These are phyloP conservation scores for Rhinolophus sinicus DNA, from an alignment of 2,113 vertebrate genomes.

Conservation along the genomic window DNA sequence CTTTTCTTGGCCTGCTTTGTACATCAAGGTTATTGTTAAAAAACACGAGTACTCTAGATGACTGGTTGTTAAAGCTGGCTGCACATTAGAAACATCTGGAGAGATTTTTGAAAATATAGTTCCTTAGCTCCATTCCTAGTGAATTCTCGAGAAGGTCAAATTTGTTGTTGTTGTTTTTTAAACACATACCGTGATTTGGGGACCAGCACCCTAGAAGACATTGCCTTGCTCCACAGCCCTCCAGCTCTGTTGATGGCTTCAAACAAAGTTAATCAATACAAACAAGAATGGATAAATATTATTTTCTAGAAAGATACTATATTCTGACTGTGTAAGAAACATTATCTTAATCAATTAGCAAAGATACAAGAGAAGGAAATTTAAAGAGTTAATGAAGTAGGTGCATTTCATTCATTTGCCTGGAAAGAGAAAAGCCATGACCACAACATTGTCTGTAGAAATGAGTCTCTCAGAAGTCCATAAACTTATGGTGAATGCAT, in stretches of 20 bases:
- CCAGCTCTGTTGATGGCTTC: neutral
- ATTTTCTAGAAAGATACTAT: conserved; percentile 1
- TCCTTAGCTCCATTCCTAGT: neutral
- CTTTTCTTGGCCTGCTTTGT: neutral
- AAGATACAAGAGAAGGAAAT: neutral
- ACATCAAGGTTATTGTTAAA: conserved; percentile 45
- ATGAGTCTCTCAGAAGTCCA: conserved; percentile 3
- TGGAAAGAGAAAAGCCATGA: neutral
- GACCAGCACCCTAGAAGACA: neutral
- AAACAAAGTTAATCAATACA: neutral
- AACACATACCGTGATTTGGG: neutral
- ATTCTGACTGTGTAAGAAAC: neutral
- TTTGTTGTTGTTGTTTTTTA: neutral
- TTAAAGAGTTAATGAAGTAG: conserved; percentile 34
- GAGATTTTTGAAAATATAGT: neutral
- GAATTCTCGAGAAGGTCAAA: neutral
- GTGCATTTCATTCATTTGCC: neutral
- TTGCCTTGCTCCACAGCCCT: neutral
- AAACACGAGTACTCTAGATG: neutral
- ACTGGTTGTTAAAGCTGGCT: neutral
- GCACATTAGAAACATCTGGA: neutral
- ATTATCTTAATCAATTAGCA: conserved; percentile 25
- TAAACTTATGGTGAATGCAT: conserved; percentile 10
- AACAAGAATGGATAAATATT: neutral
- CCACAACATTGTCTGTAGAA: neutral